These are phyloP conservation scores for Apamea epomidion DNA, from an alignment of 2,888 invertebrate genomes.

Conservation along the genomic window DNA sequence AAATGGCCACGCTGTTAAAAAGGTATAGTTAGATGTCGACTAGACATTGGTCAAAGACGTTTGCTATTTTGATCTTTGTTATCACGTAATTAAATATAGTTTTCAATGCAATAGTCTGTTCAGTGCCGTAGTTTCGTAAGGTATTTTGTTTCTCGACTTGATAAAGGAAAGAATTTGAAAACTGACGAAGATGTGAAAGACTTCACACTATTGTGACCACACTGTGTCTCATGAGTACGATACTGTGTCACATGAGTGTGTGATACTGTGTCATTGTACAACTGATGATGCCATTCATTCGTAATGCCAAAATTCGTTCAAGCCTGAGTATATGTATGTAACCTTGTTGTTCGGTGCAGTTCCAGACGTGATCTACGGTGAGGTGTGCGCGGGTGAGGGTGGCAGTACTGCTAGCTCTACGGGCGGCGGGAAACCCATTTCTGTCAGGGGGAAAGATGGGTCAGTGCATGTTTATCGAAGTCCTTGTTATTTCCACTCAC, in stretches of 20 bases:
- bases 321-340: not conserved
- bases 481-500: not conserved
- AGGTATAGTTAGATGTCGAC: not conserved
- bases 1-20: not conserved
- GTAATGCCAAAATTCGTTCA: not conserved
- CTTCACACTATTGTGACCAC: not conserved
- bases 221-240: not conserved
- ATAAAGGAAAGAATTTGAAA: not conserved
- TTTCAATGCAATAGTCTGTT: not conserved
- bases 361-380: constrained; percentile 91
- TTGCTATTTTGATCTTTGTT: not conserved
- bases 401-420: constrained; percentile 18
- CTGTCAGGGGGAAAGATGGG: constrained; percentile 85
- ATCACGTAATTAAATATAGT: not conserved
- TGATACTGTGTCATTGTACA: not conserved
- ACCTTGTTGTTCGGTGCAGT: constrained; percentile 65
- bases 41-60: not conserved
- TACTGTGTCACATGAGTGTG: not conserved
- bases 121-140: not conserved
- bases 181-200: not conserved
- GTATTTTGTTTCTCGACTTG: not conserved
- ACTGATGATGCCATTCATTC: not conserved
- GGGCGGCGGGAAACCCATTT: constrained; percentile 64
- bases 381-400: constrained; percentile 68
- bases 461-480: constrained; percentile 52